A percentile compares a stretch with the other conserved stretches of the same genome.
These are phyloP conservation scores for Microvelia longipes DNA, from an alignment of 1,140 invertebrate species.

Conservation along the genomic window DNA sequence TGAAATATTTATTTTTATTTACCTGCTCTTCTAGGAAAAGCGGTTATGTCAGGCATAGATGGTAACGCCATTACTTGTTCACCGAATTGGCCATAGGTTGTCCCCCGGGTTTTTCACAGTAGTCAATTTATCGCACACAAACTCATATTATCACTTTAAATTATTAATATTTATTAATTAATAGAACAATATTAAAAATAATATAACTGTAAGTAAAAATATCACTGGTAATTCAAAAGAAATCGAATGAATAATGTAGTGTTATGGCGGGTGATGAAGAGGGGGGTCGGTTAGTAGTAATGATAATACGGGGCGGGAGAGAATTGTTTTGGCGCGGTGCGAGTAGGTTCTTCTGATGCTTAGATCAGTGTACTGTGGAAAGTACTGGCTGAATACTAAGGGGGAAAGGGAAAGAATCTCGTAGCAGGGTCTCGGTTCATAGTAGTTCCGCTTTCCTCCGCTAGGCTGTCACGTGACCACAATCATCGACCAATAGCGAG, in stretches of 20 bases:
- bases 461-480: conserved; percentile 9
- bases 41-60: conserved; percentile 8
- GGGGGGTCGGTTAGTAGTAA: not conserved
- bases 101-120: not conserved
- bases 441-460: conserved; percentile 5
- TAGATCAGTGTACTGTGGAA: not conserved
- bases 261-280: not conserved
- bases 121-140: not conserved
- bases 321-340: not conserved
- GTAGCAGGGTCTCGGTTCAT: conserved; percentile 4
- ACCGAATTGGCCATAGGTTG: conserved; percentile 13
- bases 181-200: not conserved
- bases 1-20: too few relatives aligned
- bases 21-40: too few relatives aligned
- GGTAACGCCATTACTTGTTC: conserved; percentile 14
- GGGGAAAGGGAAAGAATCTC: conserved; percentile 2
- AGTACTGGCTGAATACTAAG: not conserved
- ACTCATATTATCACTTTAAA: too few relatives aligned
- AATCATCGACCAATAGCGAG: conserved; percentile 8
- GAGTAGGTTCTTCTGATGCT: not conserved
- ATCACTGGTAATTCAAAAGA: not conserved
- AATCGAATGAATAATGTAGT: not conserved
- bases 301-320: not conserved
- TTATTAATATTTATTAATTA: not conserved
- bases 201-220: not conserved